A percentile compares a stretch with the other conserved stretches of the same genome.
Evolutionary conservation across 1,140 invertebrate species (phyloP).

Genomic region (Cyclargus thomasi): DNA sequence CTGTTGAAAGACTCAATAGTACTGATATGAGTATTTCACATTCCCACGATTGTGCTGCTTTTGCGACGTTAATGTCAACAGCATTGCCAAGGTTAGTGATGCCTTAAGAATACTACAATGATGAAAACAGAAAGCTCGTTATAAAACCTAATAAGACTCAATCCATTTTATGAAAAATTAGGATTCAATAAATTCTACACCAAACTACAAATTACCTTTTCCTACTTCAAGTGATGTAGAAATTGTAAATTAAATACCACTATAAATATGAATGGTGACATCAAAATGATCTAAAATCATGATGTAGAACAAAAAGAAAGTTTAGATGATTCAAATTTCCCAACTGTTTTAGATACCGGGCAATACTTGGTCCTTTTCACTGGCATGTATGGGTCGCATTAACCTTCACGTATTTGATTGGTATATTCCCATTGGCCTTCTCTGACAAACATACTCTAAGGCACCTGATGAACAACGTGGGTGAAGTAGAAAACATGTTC

Average conservation of each 20-base stretch:
- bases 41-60: constrained; percentile 83
- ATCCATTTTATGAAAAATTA: too few relatives aligned
- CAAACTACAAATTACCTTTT: too few relatives aligned
- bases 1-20: constrained; percentile 68
- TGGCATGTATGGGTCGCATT: constrained; percentile 85
- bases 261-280: too few relatives aligned
- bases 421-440: constrained; percentile 81
- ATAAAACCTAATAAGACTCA: too few relatives aligned
- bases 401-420: constrained; percentile 81
- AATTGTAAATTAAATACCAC: too few relatives aligned
- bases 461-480: constrained; percentile 79
- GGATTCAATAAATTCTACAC: too few relatives aligned
- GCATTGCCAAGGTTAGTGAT: constrained; percentile 80
- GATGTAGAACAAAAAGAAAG: too few relatives aligned
- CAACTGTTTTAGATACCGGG: constrained; percentile 78
- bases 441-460: constrained; percentile 80
- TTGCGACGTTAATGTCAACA: constrained; percentile 83
- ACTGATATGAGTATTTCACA: constrained; percentile 79
- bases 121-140: too few relatives aligned
- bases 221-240: too few relatives aligned
- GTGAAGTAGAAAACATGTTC: constrained; percentile 84
- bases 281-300: too few relatives aligned
- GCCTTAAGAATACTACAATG: too few relatives aligned
- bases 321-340: too few relatives aligned
- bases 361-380: constrained; percentile 87